A percentile compares a stretch with the other conserved stretches of the same genome.
Evolutionary conservation across 1,140 invertebrate species (phyloP).

Genomic region (Sycobia sp.): DNA sequence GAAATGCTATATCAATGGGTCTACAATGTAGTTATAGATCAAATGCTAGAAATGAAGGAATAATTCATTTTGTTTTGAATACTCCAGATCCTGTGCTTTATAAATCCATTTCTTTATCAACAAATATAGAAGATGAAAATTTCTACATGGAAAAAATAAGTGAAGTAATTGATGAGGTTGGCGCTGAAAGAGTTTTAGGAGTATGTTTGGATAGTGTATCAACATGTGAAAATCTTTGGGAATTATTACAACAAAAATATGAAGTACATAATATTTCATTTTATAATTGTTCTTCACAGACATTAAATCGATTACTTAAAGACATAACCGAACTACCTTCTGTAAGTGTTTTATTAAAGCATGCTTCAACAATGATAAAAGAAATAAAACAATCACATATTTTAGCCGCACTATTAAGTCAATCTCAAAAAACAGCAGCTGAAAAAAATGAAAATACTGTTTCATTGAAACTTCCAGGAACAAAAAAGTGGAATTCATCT

Average conservation of each 20-base stretch:
- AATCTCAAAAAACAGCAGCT: conserved; percentile 20
- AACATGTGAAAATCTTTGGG: conserved; percentile 40
- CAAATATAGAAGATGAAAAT: conserved; percentile 40
- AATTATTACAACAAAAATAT: conserved; percentile 39
- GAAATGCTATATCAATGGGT: conserved; percentile 30
- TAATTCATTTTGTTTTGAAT: conserved; percentile 45
- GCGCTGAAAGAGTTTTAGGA: conserved; percentile 41
- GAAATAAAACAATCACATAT: conserved; percentile 40
- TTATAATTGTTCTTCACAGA: conserved; percentile 38
- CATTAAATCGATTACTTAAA: conserved; percentile 36
- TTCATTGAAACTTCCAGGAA: conserved; percentile 37
- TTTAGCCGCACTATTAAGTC: conserved; percentile 26
- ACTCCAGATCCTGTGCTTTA: conserved; percentile 47
- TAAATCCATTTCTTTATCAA: conserved; percentile 37
- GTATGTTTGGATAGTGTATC: conserved; percentile 42
- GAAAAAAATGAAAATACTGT: conserved; percentile 22
- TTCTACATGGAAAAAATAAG: conserved; percentile 39
- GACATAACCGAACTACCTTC: conserved; percentile 29
- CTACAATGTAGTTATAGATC: conserved; percentile 48
- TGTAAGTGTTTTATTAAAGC: conserved; percentile 34
- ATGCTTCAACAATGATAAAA: conserved; percentile 35
- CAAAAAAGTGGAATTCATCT: conserved; percentile 35
- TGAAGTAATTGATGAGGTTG: conserved; percentile 42
- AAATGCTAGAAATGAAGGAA: conserved; percentile 43
- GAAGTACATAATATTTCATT: conserved; percentile 35